Conservation (phyloP, 1,140 invertebrate genomes). For the Gyrodactylus salaris region DNA sequence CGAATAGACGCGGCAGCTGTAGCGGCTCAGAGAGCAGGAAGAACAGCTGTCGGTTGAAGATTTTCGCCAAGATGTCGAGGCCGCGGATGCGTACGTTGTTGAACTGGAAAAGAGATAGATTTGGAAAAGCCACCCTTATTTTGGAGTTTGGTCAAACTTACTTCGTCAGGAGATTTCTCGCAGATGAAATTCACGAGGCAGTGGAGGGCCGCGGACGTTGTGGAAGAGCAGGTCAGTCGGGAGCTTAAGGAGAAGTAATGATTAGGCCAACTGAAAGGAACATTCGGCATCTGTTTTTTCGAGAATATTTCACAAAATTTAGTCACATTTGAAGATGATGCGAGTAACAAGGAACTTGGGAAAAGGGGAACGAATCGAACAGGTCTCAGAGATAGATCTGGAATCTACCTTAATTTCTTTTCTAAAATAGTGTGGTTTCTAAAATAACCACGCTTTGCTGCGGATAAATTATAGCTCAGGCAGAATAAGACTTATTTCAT, state of each 20-base stretch:
- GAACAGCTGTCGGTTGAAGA: not conserved
- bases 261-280: not conserved
- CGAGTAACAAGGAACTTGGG: too few relatives aligned
- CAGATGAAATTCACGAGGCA: not conserved
- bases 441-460: too few relatives aligned
- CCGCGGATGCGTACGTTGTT: not conserved
- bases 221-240: not conserved
- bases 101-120: not conserved
- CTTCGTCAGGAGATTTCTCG: slow-evolving; percentile 1
- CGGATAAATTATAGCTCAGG: too few relatives aligned
- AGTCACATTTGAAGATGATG: too few relatives aligned
- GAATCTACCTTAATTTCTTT: too few relatives aligned
- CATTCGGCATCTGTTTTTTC: too few relatives aligned
- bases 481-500: too few relatives aligned
- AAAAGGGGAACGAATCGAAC: too few relatives aligned
- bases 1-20: not conserved
- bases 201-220: not conserved
- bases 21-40: not conserved
- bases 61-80: not conserved
- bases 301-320: too few relatives aligned
- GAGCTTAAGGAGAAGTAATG: not conserved
- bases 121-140: not conserved
- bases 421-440: too few relatives aligned
- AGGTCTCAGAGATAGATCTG: too few relatives aligned
- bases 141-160: not conserved